phyloP scores from a whole-genome alignment of 1,140 invertebrate species.

The Drosophila asahinai region DNA sequence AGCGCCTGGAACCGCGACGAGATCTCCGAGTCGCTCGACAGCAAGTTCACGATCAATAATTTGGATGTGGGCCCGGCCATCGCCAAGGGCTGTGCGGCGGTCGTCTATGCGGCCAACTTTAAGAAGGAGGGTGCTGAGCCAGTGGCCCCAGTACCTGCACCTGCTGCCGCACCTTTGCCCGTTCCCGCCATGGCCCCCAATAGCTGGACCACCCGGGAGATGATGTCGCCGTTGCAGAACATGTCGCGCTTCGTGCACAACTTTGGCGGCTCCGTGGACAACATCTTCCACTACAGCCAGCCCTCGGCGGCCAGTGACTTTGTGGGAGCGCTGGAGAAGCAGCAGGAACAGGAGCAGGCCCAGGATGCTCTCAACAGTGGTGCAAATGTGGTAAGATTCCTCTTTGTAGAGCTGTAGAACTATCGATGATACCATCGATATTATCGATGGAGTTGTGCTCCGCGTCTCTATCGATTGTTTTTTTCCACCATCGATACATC shows the following conservation, averaged over 20 bases:
- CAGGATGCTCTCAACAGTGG: background rate
- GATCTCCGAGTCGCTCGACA: slow-evolving; percentile 82
- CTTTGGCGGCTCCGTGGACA: slow-evolving; percentile 82
- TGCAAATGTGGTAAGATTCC: slow-evolving; percentile 5
- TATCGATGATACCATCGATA: too few relatives aligned
- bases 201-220: slow-evolving; percentile 42
- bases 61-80: slow-evolving; percentile 90
- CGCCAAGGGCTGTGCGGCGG: slow-evolving; percentile 93
- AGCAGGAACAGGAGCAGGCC: slow-evolving; percentile 16
- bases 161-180: background rate
- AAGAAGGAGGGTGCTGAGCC: slow-evolving; percentile 27
- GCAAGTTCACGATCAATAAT: slow-evolving; percentile 86
- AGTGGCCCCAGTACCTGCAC: background rate
- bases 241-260: slow-evolving; percentile 84
- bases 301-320: slow-evolving; percentile 69
- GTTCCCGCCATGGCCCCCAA: slow-evolving; percentile 19
- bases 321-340: slow-evolving; percentile 34
- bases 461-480: too few relatives aligned
- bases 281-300: slow-evolving; percentile 69
- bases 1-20: slow-evolving; percentile 87
- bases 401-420: too few relatives aligned
- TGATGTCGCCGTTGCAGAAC: slow-evolving; percentile 83
- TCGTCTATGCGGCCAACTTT: slow-evolving; percentile 91
- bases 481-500: too few relatives aligned
- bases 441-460: too few relatives aligned